A percentile compares a stretch with the other conserved stretches of the same genome.
These are phyloP conservation scores for Hydrolagus colliei DNA, from an alignment of 2,797 vertebrate genomes.

Conservation along the genomic window DNA sequence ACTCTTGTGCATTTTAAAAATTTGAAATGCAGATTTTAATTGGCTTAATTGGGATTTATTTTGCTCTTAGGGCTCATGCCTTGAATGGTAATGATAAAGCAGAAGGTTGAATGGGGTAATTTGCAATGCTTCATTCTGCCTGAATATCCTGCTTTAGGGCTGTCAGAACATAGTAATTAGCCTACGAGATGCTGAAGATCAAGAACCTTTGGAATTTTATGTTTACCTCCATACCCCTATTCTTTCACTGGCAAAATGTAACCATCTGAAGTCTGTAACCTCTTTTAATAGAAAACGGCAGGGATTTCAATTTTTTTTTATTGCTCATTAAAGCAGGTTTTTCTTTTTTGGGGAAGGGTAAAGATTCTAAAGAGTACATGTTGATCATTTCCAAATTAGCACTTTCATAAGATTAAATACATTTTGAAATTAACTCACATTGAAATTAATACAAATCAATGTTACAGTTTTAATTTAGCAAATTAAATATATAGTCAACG, in stretches of 20 bases:
- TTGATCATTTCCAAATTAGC: background rate
- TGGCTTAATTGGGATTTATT: constrained; percentile 57
- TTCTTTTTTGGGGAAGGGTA: background rate
- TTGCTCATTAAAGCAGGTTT: background rate
- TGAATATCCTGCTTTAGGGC: constrained; percentile 1
- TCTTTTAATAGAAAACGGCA: background rate
- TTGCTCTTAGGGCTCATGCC: constrained; percentile 48
- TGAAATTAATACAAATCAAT: background rate
- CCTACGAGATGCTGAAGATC: background rate
- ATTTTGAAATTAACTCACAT: background rate
- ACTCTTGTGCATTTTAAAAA: background rate
- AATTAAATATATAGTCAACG: background rate
- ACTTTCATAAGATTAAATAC: background rate
- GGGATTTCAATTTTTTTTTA: background rate
- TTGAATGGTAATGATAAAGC: constrained; percentile 47
- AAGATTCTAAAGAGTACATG: background rate
- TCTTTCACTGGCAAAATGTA: background rate
- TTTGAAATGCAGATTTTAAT: constrained; percentile 40
- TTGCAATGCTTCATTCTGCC: constrained; percentile 14
- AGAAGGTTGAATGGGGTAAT: constrained; percentile 45
- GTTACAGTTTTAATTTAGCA: constrained; percentile 7
- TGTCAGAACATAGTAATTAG: constrained; percentile 11
- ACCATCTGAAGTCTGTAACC: background rate
- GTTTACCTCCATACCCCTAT: background rate
- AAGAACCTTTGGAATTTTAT: constrained; percentile 16